Evolutionary conservation across 2,113 vertebrate species (phyloP).

Genomic region (Tyto alba): DNA sequence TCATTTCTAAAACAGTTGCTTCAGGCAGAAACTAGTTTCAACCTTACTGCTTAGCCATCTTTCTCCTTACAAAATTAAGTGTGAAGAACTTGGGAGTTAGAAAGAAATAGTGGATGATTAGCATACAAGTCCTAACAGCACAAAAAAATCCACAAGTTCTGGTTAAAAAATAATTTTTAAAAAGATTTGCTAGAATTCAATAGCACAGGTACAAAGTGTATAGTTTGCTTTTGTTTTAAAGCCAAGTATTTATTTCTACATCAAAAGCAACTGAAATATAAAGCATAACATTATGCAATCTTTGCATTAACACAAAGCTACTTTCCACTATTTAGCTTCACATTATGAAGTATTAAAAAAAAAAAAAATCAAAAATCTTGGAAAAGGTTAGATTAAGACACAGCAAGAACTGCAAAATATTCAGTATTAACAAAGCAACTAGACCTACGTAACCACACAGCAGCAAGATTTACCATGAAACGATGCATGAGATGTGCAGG

Average conservation of each 20-base stretch:
- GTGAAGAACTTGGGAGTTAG: not conserved
- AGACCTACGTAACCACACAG: not conserved
- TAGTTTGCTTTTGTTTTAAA: not conserved
- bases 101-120: not conserved
- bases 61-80: not conserved
- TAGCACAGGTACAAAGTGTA: not conserved
- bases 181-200: not conserved
- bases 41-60: not conserved
- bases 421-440: not conserved
- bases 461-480: constrained; percentile 82
- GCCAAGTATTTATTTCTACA: not conserved
- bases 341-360: not conserved
- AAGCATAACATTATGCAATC: not conserved
- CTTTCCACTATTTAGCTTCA: not conserved
- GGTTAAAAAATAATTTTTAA: not conserved
- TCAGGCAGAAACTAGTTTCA: not conserved
- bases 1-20: not conserved
- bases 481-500: constrained; percentile 89
- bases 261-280: not conserved
- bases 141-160: not conserved
- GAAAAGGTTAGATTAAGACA: not conserved
- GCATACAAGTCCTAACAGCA: not conserved
- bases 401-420: not conserved
- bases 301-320: not conserved
- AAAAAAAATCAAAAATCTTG: not conserved